phyloP scores from a whole-genome alignment of 2,888 invertebrate species.

The Tachina grossa region DNA sequence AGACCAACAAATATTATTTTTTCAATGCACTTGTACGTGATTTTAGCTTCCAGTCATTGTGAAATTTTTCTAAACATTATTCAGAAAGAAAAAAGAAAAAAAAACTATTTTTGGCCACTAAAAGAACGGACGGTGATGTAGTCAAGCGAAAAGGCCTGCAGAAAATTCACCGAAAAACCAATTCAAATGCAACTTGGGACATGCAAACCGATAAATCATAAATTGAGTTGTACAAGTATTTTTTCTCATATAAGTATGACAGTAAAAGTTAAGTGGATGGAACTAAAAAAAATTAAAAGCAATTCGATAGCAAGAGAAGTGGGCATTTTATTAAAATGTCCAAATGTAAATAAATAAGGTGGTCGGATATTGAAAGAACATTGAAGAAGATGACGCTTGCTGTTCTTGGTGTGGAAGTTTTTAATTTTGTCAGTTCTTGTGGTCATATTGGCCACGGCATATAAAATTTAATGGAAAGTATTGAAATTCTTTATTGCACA shows the following conservation, averaged over 20 bases:
- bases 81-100: not conserved
- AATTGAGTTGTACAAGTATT: slow-evolving; percentile 62
- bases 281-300: slow-evolving; percentile 16
- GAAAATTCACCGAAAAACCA: slow-evolving; percentile 34
- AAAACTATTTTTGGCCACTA: slow-evolving; percentile 3
- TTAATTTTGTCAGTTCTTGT: slow-evolving; percentile 53
- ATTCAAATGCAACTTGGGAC: slow-evolving; percentile 42
- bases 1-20: slow-evolving; percentile 16
- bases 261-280: slow-evolving; percentile 52
- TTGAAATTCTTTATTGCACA: slow-evolving; percentile 57
- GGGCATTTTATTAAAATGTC: slow-evolving; percentile 51
- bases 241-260: slow-evolving; percentile 46
- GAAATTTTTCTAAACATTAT: not conserved
- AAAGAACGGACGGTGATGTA: not conserved
- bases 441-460: slow-evolving; percentile 43
- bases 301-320: slow-evolving; percentile 42
- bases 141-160: slow-evolving; percentile 14
- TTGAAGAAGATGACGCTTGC: slow-evolving; percentile 21
- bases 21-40: slow-evolving; percentile 33
- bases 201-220: slow-evolving; percentile 68
- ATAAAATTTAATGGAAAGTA: slow-evolving; percentile 44
- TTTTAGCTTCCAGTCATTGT: slow-evolving; percentile 33
- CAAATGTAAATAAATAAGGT: slow-evolving; percentile 57
- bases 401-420: slow-evolving; percentile 42
- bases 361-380: slow-evolving; percentile 16